Conservation (phyloP, 2,888 invertebrate genomes). For the Notodonta ziczac region DNA sequence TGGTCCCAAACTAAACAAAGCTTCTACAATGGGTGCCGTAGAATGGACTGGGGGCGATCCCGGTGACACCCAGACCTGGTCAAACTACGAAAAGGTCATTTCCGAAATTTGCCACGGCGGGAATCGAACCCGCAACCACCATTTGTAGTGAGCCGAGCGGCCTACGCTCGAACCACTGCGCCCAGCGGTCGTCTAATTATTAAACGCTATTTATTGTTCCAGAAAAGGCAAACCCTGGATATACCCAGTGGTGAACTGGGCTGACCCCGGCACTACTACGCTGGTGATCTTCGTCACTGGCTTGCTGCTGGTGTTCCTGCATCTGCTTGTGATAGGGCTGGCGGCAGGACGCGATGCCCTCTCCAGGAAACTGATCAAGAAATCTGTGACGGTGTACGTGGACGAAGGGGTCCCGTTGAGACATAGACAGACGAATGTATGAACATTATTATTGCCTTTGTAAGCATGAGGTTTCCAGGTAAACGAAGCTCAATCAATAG, state of each 20-base stretch:
- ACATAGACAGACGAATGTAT: constrained; percentile 25
- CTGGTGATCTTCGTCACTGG: constrained; percentile 86
- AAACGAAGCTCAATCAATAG: too few species aligned
- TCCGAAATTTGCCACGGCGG: too few species aligned
- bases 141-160: too few species aligned
- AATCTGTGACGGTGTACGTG: constrained; percentile 39
- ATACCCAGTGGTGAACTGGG: constrained; percentile 92
- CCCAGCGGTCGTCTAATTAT: too few species aligned
- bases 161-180: too few species aligned
- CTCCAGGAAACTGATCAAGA: constrained; percentile 47
- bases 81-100: too few species aligned
- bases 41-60: too few species aligned
- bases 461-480: not conserved
- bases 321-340: constrained; percentile 84
- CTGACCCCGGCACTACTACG: constrained; percentile 84
- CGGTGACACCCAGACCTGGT: too few species aligned
- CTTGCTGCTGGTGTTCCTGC: constrained; percentile 85
- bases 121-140: too few species aligned
- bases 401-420: constrained; percentile 60
- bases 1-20: too few species aligned
- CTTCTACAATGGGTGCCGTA: too few species aligned
- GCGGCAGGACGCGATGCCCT: constrained; percentile 75
- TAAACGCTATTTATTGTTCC: constrained; percentile 37
- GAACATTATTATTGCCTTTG: constrained; percentile 11
- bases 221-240: constrained; percentile 88